A percentile compares a stretch with the other conserved stretches of the same genome.
phyloP scores from a whole-genome alignment of 1,140 invertebrate genomes.

The Habropoda laboriosa region DNA sequence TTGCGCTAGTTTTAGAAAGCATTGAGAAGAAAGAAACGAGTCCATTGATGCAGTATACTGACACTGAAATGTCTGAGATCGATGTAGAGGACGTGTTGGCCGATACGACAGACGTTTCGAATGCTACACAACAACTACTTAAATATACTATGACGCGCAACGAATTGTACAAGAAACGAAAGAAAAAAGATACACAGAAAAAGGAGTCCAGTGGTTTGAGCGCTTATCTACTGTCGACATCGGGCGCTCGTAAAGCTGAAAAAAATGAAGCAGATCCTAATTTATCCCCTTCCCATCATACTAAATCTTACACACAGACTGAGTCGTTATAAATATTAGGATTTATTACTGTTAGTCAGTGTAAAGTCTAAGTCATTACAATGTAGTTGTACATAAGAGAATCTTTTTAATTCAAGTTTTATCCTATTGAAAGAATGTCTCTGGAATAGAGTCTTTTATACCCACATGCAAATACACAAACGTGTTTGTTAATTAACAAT shows the following conservation, averaged over 20 bases:
- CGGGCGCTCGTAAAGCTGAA: slow-evolving; percentile 46
- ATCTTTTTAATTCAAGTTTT: slow-evolving; percentile 3
- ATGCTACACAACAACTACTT: slow-evolving; percentile 33
- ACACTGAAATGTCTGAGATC: background rate
- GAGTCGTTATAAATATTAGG: slow-evolving; percentile 71
- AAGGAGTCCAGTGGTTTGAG: slow-evolving; percentile 67
- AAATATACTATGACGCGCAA: background rate
- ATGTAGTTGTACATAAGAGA: slow-evolving; percentile 47
- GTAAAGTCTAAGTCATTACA: slow-evolving; percentile 34
- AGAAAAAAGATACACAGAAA: slow-evolving; percentile 19
- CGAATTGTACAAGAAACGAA: background rate
- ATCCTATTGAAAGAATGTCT: too few relatives aligned
- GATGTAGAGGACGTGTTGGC: background rate
- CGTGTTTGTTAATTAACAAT: slow-evolving; percentile 25
- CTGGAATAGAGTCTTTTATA: too few relatives aligned
- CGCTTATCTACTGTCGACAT: slow-evolving; percentile 72
- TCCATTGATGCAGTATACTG: background rate
- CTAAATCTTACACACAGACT: slow-evolving; percentile 62
- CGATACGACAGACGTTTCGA: slow-evolving; percentile 24
- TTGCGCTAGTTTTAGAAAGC: background rate
- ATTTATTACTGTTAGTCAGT: background rate
- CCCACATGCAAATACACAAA: background rate
- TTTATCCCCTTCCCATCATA: slow-evolving; percentile 22
- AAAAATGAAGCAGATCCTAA: slow-evolving; percentile 52
- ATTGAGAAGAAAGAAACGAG: background rate